Base-by-base conservation (phyloP, 2,797 vertebrate species). In the Heterohyrax brucei region DNA sequence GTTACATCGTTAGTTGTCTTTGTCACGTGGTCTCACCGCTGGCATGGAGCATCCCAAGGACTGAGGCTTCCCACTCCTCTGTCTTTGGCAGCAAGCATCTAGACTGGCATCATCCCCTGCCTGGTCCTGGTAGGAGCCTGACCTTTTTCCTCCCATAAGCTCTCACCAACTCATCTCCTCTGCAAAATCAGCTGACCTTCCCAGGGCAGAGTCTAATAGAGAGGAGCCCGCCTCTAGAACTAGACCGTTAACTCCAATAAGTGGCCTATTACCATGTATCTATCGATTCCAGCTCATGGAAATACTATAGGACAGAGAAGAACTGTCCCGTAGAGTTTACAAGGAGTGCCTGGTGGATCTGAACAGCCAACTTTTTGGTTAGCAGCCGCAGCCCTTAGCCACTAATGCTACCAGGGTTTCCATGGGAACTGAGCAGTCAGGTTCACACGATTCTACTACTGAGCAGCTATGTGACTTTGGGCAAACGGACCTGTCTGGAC, bases 151-250 rank as follows among this genome's bases (percentile, higher is more conserved):
- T 76, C 62, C 62, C n/a, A 30, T 2, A 26, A 90, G 46, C 26
- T 10, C 18, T n/a, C 68, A 81, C 28, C 48, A 86, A n/a, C 3
- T 10, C 12, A n/a, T 21, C 10, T 26, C 82, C 91, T 50, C 39
- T 72, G 70, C 24, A 83, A 91, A 93, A 80, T 64, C 76, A 24
- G 0, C 61, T 80, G 79, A 48, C 21, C 26, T 81, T 95, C 26
- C 22, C 28, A 46, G 7, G 61, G 46, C 26, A 79, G 64, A 84
- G 21, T 8, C 80, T 33, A 72, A 39, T 48, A 9, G 24, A 21
- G 70, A 80, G 30, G 46, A 87, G 28, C 30, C 79, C 72, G 66
- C 16, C 18, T 78, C 56, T 62, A 6, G 18, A 66, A 2, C 85
- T 62, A 88, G 68, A 89, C n/a, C 16, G 2, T 53, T 64, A 44